Evolutionary conservation across 2,888 invertebrate species (phyloP), one percentile per base, ranked within the genome.

Genomic region (Agrochola macilenta): DNA sequence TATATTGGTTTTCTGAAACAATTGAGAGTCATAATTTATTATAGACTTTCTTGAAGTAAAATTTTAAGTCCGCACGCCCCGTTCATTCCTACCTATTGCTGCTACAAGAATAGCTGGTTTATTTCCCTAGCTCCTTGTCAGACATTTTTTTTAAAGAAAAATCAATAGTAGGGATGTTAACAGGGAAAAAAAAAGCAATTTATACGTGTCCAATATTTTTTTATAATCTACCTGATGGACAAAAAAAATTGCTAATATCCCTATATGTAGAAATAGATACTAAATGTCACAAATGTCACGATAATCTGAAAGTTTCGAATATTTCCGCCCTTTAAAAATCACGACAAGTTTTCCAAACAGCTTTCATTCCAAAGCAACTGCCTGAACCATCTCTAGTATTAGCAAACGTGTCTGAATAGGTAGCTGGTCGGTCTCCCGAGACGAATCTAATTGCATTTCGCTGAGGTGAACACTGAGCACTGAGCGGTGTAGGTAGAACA

Each of bases 361-460:
- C 9, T 35, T 52, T 52, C 1, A 52, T 52, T 68, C 14, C 23
- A 63, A 35, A 35, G 63, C 35, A 23, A 35, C 12, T 23, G 7
- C 23, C 23, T 23, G 35, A 63, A 30, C n/a, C 60, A 35, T 20
- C 54, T 11, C 49, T 23, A 60, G 52, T 61, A 39, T 17, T 52
- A 43, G 30, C 66, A 60, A 57, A 58, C 23, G 35, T 39, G 17
- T 39, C 77, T 11, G 89, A 26, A 92, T 93, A 93, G 11, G 69
- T 85, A 81, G 83, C 86, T 87, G 88, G 91, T 93, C 91, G 91
- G 93, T 95, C 96, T 94, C 96, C 77, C 82, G 96, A 95, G 96
- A 94, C 93, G 90, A 92, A 95, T 95, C 93, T 96, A 95, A 96
- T 95, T 95, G 95, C 94, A 94, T 96, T 96, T 94, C 89, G 95